Percentiles rank a stretch among this genome's conserved stretches.
These are phyloP conservation scores for Atethmia centrago DNA, from an alignment of 2,888 invertebrate species.

Conservation along the genomic window DNA sequence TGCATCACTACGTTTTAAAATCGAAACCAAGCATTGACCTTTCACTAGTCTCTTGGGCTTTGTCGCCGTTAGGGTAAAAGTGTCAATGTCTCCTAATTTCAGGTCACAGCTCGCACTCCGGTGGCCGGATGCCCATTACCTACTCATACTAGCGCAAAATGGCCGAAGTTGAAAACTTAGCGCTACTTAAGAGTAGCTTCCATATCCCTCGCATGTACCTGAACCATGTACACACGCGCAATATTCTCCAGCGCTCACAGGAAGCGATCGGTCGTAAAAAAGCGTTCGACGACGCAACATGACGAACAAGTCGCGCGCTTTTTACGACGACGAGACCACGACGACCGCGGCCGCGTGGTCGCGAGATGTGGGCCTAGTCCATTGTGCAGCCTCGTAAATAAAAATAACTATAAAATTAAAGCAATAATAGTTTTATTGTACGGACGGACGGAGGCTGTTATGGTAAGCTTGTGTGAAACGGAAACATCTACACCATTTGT, in stretches of 20 bases:
- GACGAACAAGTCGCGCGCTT: slow-evolving; percentile 69
- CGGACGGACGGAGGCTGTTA: slow-evolving; percentile 59
- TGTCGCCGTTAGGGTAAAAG: slow-evolving; percentile 44
- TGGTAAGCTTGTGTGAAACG: slow-evolving; percentile 53
- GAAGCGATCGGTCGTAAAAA: slow-evolving; percentile 78
- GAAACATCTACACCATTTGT: slow-evolving; percentile 51
- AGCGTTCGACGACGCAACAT: slow-evolving; percentile 69
- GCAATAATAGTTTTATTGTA: slow-evolving; percentile 72
- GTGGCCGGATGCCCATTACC: slow-evolving; percentile 63
- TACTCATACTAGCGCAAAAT: slow-evolving; percentile 57
- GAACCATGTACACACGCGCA: slow-evolving; percentile 45
- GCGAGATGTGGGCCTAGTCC: slow-evolving; percentile 60
- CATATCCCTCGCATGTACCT: slow-evolving; percentile 36
- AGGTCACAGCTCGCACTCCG: slow-evolving; percentile 51
- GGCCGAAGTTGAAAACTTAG: slow-evolving; percentile 58
- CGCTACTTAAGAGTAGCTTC: slow-evolving; percentile 46
- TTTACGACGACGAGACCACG: slow-evolving; percentile 70
- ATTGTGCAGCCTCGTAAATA: slow-evolving; percentile 72
- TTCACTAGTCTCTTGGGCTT: background rate
- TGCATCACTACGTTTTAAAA: background rate
- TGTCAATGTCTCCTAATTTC: slow-evolving; percentile 39
- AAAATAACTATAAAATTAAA: slow-evolving; percentile 72
- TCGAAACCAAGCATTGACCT: slow-evolving; percentile 3
- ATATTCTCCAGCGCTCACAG: slow-evolving; percentile 72
- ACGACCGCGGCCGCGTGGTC: slow-evolving; percentile 65